These are phyloP conservation scores for Apis florea DNA, from an alignment of 1,140 invertebrate genomes.

Conservation along the genomic window DNA sequence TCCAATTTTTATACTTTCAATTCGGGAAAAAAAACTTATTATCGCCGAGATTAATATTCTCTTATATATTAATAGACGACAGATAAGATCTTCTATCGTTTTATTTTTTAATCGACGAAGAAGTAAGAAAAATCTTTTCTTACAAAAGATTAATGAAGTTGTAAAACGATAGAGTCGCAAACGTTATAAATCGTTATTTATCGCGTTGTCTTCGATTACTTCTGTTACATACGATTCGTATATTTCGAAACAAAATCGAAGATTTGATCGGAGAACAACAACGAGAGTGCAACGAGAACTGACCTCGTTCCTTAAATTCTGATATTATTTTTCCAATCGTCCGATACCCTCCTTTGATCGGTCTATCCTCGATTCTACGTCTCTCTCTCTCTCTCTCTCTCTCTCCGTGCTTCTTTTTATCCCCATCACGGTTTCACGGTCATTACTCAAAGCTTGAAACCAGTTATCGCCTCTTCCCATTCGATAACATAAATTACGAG, in stretches of 20 bases:
- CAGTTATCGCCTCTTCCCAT: slow-evolving; percentile 3
- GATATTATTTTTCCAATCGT: neutral
- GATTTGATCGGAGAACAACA: neutral
- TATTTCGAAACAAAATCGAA: neutral
- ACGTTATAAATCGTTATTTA: neutral
- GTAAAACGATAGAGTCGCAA: neutral
- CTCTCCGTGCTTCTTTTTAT: neutral
- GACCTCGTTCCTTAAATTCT: neutral
- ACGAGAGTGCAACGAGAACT: neutral
- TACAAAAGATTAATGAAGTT: neutral
- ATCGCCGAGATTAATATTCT: slow-evolving; percentile 5
- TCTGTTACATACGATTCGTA: neutral
- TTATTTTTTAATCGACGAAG: no score
- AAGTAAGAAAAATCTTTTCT: neutral
- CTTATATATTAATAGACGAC: neutral
- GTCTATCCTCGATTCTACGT: slow-evolving; percentile 14
- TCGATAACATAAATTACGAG: slow-evolving; percentile 25
- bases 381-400: no score
- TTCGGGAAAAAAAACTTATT: neutral
- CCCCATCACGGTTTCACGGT: slow-evolving; percentile 3
- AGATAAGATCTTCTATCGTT: neutral
- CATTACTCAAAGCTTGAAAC: slow-evolving; percentile 12
- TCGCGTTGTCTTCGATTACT: neutral
- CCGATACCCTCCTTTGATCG: neutral
- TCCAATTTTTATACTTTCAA: neutral